These are phyloP conservation scores for Pristionchus exspectatus DNA, from an alignment of 2,888 invertebrate species.

Conservation along the genomic window DNA sequence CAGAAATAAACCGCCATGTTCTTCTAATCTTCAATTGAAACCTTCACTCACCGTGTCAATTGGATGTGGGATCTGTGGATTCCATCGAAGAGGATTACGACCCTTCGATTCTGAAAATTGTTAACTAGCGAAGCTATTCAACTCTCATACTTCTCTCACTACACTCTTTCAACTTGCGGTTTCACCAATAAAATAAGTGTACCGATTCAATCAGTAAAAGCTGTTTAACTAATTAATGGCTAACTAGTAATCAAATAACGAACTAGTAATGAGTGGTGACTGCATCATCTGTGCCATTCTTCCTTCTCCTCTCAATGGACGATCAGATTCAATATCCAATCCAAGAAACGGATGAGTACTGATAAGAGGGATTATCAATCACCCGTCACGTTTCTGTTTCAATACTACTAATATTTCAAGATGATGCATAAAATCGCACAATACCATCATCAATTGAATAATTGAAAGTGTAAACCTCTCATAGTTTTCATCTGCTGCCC, in stretches of 20 bases:
- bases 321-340: background rate
- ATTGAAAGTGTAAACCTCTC: background rate
- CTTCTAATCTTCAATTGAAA: background rate
- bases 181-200: too few relatives aligned
- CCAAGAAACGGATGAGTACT: constrained; percentile 3
- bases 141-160: too few relatives aligned
- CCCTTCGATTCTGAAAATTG: background rate
- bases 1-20: background rate
- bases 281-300: background rate
- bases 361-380: background rate
- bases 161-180: too few relatives aligned
- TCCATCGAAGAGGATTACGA: constrained; percentile 33
- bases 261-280: constrained; percentile 1
- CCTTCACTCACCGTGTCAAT: background rate
- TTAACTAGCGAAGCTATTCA: too few relatives aligned
- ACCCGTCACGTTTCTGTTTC: too few relatives aligned
- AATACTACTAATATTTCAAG: background rate
- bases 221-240: too few relatives aligned
- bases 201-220: too few relatives aligned
- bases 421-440: background rate
- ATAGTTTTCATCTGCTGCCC: constrained; percentile 18
- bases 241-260: background rate
- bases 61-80: constrained; percentile 35
- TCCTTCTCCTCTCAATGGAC: background rate
- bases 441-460: background rate